phyloP scores from a whole-genome alignment of 1,140 invertebrate species.

The Drosophila teissieri region DNA sequence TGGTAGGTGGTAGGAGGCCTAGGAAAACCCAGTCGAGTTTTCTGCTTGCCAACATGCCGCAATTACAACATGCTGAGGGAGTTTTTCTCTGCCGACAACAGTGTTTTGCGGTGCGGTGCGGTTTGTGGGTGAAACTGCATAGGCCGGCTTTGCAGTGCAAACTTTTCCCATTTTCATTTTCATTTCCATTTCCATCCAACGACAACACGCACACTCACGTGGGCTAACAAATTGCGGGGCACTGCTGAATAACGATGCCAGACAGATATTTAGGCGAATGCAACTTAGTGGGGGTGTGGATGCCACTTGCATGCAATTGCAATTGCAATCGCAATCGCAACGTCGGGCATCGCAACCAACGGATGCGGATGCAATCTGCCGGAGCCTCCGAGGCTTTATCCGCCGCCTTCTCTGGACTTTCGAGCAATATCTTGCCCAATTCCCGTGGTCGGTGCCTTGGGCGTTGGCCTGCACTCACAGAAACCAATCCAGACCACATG shows the following conservation, averaged over 20 bases:
- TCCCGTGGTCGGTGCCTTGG: background rate
- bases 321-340: slow-evolving; percentile 10
- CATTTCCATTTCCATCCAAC: slow-evolving; percentile 10
- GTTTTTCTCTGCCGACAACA: slow-evolving; percentile 20
- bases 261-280: slow-evolving; percentile 26
- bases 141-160: slow-evolving; percentile 1
- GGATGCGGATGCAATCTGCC: slow-evolving; percentile 43
- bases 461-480: slow-evolving; percentile 26
- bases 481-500: background rate
- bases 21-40: slow-evolving; percentile 18
- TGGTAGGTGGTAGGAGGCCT: background rate
- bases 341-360: slow-evolving; percentile 11
- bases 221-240: slow-evolving; percentile 35
- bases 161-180: slow-evolving; percentile 39
- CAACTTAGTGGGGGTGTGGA: slow-evolving; percentile 1
- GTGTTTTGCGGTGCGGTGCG: slow-evolving; percentile 23
- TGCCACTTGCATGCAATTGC: slow-evolving; percentile 16
- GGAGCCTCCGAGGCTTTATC: slow-evolving; percentile 19
- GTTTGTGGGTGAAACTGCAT: slow-evolving; percentile 24
- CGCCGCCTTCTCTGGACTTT: slow-evolving; percentile 13
- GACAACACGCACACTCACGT: slow-evolving; percentile 20
- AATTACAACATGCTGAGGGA: slow-evolving; percentile 59
- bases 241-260: slow-evolving; percentile 49
- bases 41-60: slow-evolving; percentile 53
- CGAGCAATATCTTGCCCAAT: slow-evolving; percentile 6